Evolutionary conservation across 2,888 invertebrate species (phyloP), one percentile per base, ranked within the genome.

Genomic region (Sturmia bella): DNA sequence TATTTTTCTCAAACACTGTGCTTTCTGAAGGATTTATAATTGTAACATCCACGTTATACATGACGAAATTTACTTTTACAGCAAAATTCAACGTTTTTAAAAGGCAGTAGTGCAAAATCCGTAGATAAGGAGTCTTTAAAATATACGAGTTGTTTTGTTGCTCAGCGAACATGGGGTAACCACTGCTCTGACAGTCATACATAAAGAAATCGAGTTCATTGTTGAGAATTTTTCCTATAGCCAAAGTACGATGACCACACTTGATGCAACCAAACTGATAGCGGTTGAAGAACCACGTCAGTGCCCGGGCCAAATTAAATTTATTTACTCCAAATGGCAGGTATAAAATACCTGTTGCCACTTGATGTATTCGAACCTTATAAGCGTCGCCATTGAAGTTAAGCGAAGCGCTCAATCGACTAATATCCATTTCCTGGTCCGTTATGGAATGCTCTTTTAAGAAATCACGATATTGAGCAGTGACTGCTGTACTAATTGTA

Each of bases 111-210:
- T 94, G 90, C 12, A 95, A 90, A 79, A 93, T 91, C 84, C 93
- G 93, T 2, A 94, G 88, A 80, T 92, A 92, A 54, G 91, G 92
- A 84, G 93, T 93, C 84, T 93, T 92, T 50, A 95, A 88, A 61
- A 94, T 90, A 85, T 94, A 94, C 0, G 94, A 91, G 13, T 92
- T 90, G 3, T 93, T 92, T 84, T 92, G 91, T 11, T 92, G 91
- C 0, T 93, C 92, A 37, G 91, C 88, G 86, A 94, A 94, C 85
- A 94, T 88, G 0, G 94, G 94, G 1, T 91, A 89, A 3, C 94
- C 94, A 84, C 91, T 89, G 76, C 92, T 92, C 87, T 94, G 93
- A 84, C 93, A 93, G 85, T 94, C 94, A 86, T 92, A 94, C 93
- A 94, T 92, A 84, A 93, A 94, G 86, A 93, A 95, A 12, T 94